Evolutionary conservation across 2,888 invertebrate genomes (phyloP).

Genomic region (Marronus borbonicus): DNA sequence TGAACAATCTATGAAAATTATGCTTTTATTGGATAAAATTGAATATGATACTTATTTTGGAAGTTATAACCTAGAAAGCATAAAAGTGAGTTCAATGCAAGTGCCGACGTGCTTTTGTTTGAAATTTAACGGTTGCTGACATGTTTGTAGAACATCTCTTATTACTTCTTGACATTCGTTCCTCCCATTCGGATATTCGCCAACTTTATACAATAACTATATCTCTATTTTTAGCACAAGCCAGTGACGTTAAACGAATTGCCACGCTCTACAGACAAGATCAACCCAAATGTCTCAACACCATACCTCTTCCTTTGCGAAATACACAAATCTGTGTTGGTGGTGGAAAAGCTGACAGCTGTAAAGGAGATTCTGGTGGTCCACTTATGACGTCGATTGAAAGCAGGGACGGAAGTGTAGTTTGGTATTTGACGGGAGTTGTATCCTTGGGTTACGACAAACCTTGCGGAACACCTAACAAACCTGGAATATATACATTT

Average conservation of each 20-base stretch:
- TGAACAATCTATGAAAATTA: no score
- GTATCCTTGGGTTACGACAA: slow-evolving; percentile 77
- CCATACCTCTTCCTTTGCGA: slow-evolving; percentile 39
- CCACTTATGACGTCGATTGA: slow-evolving; percentile 76
- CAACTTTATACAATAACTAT: neutral
- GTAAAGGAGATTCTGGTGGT: slow-evolving; percentile 83
- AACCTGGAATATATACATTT: slow-evolving; percentile 79
- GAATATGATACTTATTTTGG: no score
- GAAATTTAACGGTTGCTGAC: no score
- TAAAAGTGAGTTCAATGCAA: no score
- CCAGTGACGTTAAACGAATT: slow-evolving; percentile 60
- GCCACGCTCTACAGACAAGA: slow-evolving; percentile 55
- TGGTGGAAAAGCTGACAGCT: slow-evolving; percentile 78
- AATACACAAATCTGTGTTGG: slow-evolving; percentile 78
- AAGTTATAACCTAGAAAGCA: no score
- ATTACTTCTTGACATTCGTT: no score
- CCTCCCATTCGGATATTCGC: no score
- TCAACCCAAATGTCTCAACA: slow-evolving; percentile 45
- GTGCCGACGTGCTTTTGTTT: no score
- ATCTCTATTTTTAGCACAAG: slow-evolving; percentile 56
- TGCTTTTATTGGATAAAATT: no score
- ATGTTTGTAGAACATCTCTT: no score
- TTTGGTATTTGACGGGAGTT: slow-evolving; percentile 77
- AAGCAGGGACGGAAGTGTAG: slow-evolving; percentile 67
- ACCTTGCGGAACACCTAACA: slow-evolving; percentile 77